Base-by-base conservation (phyloP, 2,888 invertebrate species). In the Nebria salina region DNA sequence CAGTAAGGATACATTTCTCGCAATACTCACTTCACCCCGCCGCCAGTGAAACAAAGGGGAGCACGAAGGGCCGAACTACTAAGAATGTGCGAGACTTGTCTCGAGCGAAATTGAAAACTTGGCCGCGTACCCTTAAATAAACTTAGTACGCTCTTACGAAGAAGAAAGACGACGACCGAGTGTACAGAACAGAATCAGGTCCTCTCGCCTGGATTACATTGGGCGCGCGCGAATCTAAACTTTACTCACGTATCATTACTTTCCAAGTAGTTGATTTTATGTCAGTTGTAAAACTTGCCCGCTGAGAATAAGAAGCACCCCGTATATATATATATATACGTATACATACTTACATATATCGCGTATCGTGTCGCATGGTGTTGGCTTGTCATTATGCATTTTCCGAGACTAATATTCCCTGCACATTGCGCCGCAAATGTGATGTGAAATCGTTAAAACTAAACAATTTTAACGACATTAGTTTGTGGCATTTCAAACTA, bases 91-190 rank as follows among this genome's bases (percentile, higher is more conserved):
- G n/a, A 75, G 75, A 75, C 75, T 75, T 75, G 75, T 75, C 75
- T 43, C 43, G 41, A 5, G 54, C 54, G 54, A 54, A 75, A 75
- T 81, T 81, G 82, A 83, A 83, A 83, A 83, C 82, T 83, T 83
- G 82, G 75, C 76, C 82, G 84, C 83, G 83, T 83, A 82, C 82
- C 82, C 83, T 83, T 84, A 85, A 84, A 84, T 83, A 84, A 84
- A 84, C 83, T 84, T 83, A 77, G 83, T 83, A 83, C 83, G 82
- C 68, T 25, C 68, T 25, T 26, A 68, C 68, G 26, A 20, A 68
- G 20, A 68, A 20, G 68, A 74, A 78, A 66, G 73, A 72, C 72
- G 77, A 34, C 77, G 72, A 72, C 9, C 20, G n/a, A 68, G 20
- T 34, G 5, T 34, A 34, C 34, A 34, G 34, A 34, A 26, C 72